Evolutionary conservation across 1,140 invertebrate genomes (phyloP).

Genomic region (Helicoverpa armigera): DNA sequence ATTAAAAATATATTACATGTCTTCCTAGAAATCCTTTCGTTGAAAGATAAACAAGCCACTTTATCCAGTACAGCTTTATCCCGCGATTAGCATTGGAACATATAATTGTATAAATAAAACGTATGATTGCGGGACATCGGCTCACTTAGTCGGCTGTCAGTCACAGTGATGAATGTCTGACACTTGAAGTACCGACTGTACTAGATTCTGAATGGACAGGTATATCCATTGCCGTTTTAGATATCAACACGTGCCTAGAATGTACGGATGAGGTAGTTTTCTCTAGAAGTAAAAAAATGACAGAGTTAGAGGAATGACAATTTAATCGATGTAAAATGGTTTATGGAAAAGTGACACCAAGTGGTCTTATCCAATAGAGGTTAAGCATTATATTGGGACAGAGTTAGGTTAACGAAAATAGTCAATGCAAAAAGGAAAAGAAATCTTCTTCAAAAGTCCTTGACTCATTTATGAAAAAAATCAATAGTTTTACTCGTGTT

Average conservation of each 20-base stretch:
- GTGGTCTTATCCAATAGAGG: neutral
- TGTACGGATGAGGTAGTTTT: constrained; percentile 9
- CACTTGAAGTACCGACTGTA: constrained; percentile 33
- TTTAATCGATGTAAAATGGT: neutral
- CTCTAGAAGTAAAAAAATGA: neutral
- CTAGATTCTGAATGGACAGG: constrained; percentile 26
- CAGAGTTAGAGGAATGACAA: neutral
- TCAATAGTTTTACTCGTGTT: no score
- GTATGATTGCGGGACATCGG: constrained; percentile 29
- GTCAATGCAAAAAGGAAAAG: no score
- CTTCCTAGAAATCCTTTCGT: no score
- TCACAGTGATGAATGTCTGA: constrained; percentile 34
- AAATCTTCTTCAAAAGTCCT: no score
- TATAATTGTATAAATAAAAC: constrained; percentile 37
- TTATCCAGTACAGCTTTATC: constrained; percentile 6
- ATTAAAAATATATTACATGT: no score
- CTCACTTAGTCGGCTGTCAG: constrained; percentile 31
- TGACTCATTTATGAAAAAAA: no score
- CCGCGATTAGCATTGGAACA: constrained; percentile 32
- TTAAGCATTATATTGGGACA: no score
- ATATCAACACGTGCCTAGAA: constrained; percentile 24
- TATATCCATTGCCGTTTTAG: constrained; percentile 25
- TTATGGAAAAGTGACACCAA: neutral
- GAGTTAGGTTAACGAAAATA: no score
- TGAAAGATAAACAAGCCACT: neutral